phyloP scores from a whole-genome alignment of 2,888 invertebrate genomes.

The Sarcophaga carnaria region DNA sequence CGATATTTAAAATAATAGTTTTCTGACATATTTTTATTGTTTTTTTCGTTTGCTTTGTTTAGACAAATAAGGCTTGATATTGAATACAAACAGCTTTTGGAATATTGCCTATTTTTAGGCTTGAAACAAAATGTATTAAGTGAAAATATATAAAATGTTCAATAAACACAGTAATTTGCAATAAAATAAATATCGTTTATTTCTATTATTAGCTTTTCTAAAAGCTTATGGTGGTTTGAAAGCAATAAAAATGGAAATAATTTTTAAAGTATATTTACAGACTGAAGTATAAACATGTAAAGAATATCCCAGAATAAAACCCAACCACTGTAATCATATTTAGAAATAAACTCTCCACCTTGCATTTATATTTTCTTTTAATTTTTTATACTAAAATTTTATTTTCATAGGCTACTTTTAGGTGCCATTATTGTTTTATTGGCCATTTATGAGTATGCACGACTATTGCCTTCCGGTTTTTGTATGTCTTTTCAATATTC shows the following conservation, averaged over 20 bases:
- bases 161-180: slow-evolving; percentile 7
- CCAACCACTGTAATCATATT: no score
- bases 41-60: background rate
- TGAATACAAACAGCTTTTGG: slow-evolving; percentile 55
- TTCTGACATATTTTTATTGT: background rate
- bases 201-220: no score
- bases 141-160: background rate
- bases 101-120: slow-evolving; percentile 48
- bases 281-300: no score
- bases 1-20: no score
- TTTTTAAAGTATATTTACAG: background rate
- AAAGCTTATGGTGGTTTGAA: background rate
- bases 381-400: background rate
- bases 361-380: background rate
- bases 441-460: background rate
- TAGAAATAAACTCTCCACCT: no score
- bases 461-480: slow-evolving; percentile 6
- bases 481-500: background rate
- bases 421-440: background rate
- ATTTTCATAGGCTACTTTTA: background rate
- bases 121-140: background rate
- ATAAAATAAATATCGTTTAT: background rate
- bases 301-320: no score
- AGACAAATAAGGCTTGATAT: slow-evolving; percentile 17
- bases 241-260: background rate